A percentile compares a stretch with the other conserved stretches of the same genome.
phyloP scores from a whole-genome alignment of 1,140 invertebrate species.

The Drosophila takahashii region DNA sequence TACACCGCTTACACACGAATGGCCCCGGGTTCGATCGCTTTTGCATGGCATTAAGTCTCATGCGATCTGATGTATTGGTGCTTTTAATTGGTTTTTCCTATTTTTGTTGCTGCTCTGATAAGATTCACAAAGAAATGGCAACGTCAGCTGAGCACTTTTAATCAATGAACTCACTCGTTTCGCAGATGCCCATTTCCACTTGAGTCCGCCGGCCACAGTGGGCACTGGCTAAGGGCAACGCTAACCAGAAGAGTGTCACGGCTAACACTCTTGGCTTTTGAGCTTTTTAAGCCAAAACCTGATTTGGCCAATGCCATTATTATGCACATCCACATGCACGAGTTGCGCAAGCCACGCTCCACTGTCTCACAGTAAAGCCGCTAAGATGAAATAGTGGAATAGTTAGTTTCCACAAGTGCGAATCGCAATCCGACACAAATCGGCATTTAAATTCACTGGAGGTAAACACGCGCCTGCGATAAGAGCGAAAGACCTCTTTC shows the following conservation, averaged over 20 bases:
- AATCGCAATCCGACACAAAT: constrained; percentile 34
- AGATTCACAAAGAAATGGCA: constrained; percentile 69
- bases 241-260: background rate
- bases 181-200: constrained; percentile 46
- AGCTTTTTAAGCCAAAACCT: constrained; percentile 24
- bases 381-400: constrained; percentile 16
- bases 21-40: constrained; percentile 16
- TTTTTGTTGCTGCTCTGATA: constrained; percentile 58
- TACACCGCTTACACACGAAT: constrained; percentile 19
- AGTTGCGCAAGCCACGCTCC: constrained; percentile 17
- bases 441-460: constrained; percentile 53
- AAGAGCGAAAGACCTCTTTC: constrained; percentile 67
- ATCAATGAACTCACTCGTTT: constrained; percentile 72
- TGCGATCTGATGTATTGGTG: constrained; percentile 34
- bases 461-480: constrained; percentile 73
- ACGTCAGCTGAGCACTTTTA: constrained; percentile 69
- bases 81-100: constrained; percentile 65
- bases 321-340: constrained; percentile 15
- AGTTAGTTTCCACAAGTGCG: constrained; percentile 30
- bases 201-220: constrained; percentile 30
- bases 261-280: background rate
- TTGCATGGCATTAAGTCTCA: constrained; percentile 17
- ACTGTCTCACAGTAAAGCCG: constrained; percentile 27
- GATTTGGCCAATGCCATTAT: constrained; percentile 29
- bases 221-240: background rate